Evolutionary conservation across 1,140 invertebrate genomes (phyloP).

Genomic region (Drosophila athabasca): DNA sequence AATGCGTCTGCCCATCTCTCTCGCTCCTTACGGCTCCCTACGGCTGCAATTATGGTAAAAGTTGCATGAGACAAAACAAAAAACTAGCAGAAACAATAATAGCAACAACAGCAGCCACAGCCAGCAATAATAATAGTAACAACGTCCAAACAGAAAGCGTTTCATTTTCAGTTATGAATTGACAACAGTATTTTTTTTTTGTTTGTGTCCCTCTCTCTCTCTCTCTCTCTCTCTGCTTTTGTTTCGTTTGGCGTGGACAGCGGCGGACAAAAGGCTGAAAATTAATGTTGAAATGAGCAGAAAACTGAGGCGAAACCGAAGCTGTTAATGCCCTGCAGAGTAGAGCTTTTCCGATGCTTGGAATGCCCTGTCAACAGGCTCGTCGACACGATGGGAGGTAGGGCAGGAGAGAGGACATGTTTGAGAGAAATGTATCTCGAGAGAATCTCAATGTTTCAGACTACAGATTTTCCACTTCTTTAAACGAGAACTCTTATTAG

Average conservation of each 20-base stretch:
- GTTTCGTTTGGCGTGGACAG: conserved; percentile 20
- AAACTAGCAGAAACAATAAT: conserved; percentile 37
- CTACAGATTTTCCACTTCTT: no score
- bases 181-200: conserved; percentile 62
- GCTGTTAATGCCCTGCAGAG: no score
- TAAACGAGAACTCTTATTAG: no score
- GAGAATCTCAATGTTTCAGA: no score
- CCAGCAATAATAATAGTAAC: conserved; percentile 47
- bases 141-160: conserved; percentile 56
- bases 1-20: conserved; percentile 51
- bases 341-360: no score
- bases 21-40: conserved; percentile 23
- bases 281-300: no score
- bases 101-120: conserved; percentile 34
- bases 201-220: no score
- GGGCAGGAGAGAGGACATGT: no score
- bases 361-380: no score
- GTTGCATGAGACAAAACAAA: conserved; percentile 69
- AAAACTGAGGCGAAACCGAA: no score
- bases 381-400: no score
- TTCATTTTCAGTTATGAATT: conserved; percentile 77
- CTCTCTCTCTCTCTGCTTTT: not conserved
- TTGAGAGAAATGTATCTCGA: no score
- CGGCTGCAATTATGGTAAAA: conserved; percentile 79
- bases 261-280: not conserved